phyloP scores from a whole-genome alignment of 2,888 invertebrate genomes.

The Leptinotarsa tumamoca region DNA sequence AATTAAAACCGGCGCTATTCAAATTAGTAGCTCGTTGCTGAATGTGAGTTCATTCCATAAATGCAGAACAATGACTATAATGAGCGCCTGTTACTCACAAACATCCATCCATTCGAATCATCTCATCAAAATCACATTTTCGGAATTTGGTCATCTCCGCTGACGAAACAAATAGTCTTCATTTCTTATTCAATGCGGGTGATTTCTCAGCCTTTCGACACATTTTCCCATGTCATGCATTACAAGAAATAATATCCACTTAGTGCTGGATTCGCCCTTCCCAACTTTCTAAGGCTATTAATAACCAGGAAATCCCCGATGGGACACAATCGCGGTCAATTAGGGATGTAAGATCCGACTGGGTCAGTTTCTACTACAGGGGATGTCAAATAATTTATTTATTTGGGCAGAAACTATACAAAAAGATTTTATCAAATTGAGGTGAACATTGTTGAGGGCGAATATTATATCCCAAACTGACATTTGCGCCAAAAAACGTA shows the following conservation, averaged over 20 bases:
- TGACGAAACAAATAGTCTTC: not conserved
- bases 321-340: slow-evolving; percentile 38
- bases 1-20: slow-evolving; percentile 14
- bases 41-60: not conserved
- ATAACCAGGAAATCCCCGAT: slow-evolving; percentile 31
- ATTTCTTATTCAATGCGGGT: slow-evolving; percentile 12
- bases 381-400: not conserved
- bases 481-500: too few relatives aligned
- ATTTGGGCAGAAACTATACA: not conserved
- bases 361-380: slow-evolving; percentile 18
- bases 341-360: slow-evolving; percentile 24
- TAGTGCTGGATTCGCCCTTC: slow-evolving; percentile 24
- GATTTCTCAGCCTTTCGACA: slow-evolving; percentile 8
- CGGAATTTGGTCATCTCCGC: not conserved
- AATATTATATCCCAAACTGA: too few relatives aligned
- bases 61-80: not conserved
- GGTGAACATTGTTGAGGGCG: too few relatives aligned
- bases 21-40: slow-evolving; percentile 2
- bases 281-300: slow-evolving; percentile 32
- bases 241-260: slow-evolving; percentile 25
- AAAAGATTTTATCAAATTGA: not conserved
- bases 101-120: not conserved
- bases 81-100: not conserved
- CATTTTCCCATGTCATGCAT: slow-evolving; percentile 15
- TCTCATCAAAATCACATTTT: slow-evolving; percentile 26